Percentiles rank a stretch among this genome's conserved stretches.
phyloP scores from a whole-genome alignment of 2,888 invertebrate genomes.

The Oligia strigilis region DNA sequence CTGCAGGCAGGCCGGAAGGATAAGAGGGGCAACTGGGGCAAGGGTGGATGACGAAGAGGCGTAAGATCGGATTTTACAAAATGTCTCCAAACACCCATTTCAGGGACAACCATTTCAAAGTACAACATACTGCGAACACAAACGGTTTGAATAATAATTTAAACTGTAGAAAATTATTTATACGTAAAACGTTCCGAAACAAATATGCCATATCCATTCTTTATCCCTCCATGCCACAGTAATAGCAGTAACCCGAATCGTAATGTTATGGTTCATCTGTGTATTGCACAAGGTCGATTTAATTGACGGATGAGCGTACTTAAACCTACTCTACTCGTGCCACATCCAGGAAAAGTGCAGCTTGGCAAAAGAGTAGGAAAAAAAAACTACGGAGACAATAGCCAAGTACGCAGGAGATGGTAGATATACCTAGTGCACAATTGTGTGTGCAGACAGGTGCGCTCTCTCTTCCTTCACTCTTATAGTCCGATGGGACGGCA shows the following conservation, averaged over 20 bases:
- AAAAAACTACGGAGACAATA: background rate
- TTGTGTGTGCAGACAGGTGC: background rate
- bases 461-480: background rate
- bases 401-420: background rate
- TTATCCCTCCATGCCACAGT: background rate
- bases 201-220: conserved; percentile 22
- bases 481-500: background rate
- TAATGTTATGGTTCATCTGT: conserved; percentile 32
- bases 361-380: background rate
- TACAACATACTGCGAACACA: too few relatives aligned
- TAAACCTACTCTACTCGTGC: conserved; percentile 14
- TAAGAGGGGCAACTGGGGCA: too few relatives aligned
- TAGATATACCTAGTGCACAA: background rate
- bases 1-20: too few relatives aligned
- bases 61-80: background rate
- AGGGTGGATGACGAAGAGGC: too few relatives aligned
- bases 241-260: conserved; percentile 63
- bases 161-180: background rate
- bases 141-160: too few relatives aligned
- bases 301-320: conserved; percentile 38
- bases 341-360: conserved; percentile 11
- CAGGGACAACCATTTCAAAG: too few relatives aligned
- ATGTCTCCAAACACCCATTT: background rate
- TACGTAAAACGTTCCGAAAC: background rate
- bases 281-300: conserved; percentile 54